Evolutionary conservation across 1,140 invertebrate species (phyloP).

Genomic region (Homalodisca vitripennis): DNA sequence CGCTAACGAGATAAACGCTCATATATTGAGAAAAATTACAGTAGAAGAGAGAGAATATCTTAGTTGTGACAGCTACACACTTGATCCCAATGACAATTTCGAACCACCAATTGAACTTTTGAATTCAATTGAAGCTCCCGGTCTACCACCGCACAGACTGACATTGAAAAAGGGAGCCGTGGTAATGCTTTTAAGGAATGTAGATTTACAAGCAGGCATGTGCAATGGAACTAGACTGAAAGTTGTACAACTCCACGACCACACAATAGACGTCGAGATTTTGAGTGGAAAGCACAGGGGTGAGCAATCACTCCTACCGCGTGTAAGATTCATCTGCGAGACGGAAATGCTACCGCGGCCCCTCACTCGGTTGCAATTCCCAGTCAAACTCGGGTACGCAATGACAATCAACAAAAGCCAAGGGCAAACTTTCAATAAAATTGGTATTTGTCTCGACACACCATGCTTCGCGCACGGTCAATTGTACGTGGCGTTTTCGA

Average conservation of each 20-base stretch:
- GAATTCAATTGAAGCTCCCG: not conserved
- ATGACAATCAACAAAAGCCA: slow-evolving; percentile 55
- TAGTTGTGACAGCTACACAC: not conserved
- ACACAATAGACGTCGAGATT: not conserved
- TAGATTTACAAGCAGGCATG: not conserved
- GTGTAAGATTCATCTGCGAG: not conserved
- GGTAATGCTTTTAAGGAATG: not conserved
- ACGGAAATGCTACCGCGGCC: not conserved
- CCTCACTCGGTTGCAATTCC: slow-evolving; percentile 44
- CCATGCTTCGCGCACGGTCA: slow-evolving; percentile 31
- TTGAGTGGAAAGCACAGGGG: not conserved
- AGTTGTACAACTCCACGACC: not conserved
- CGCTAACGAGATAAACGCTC: not conserved
- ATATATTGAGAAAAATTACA: not conserved
- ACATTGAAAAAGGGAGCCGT: not conserved
- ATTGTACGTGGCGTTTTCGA: slow-evolving; percentile 24
- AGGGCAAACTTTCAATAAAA: slow-evolving; percentile 33
- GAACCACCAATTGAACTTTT: not conserved
- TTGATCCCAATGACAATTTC: not conserved
- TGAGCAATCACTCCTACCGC: not conserved
- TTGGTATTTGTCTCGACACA: slow-evolving; percentile 24
- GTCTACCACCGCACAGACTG: not conserved
- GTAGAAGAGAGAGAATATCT: not conserved
- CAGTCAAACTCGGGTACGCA: slow-evolving; percentile 51
- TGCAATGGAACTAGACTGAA: not conserved